Base-by-base conservation (phyloP, 2,888 invertebrate species). In the Alloscopus bannaensis region DNA sequence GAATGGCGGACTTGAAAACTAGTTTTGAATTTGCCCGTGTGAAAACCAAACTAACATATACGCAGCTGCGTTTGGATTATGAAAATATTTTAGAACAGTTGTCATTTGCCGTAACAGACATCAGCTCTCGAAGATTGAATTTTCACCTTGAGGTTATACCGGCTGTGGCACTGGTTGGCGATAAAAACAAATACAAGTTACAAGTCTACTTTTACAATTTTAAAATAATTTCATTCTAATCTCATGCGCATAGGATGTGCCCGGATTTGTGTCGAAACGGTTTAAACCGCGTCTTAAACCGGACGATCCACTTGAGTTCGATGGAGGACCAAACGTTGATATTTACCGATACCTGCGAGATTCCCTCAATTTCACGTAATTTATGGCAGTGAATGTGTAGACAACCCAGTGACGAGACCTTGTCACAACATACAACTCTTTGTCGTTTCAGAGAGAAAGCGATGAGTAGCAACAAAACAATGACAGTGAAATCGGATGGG, bases 291-390 rank as follows among this genome's bases (percentile, higher is more conserved):
- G 18, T 36, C 3, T 50, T 13, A 29, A 50, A 3, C 71, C 62
- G 4, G 50, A 62, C 18, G 71, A 71, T 18, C 71, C 71, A 0
- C 20, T 60, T 24, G 71, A 60, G 31, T 71, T 50, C 26, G 2
- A 29, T 3, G 50, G 28, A 13, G 62, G 62, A 22, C n/a, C 29
- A 24, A 71, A 71, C 20, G 71, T 71, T 8, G 50, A 60, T 1
- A 8, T 28, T 1, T 71, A 62, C n/a, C 29, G 62, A 36, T 62
- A 31, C 50, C 28, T 71, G n/a, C 11, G 26, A 18, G 50, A 71
- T 22, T 28, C 71, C 1, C 24, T 71, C 1, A 71, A 71, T 50
- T 71, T 71, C 26, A 55, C 16, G 1, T 47, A 68, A 26, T 18
- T n/a, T n/a, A n/a, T n/a, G n/a, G n/a, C n/a, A 22, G n/a, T n/a